Evolutionary conservation across 2,888 invertebrate genomes (phyloP), one percentile per base, ranked within the genome.

Genomic region (Congeria kusceri): DNA sequence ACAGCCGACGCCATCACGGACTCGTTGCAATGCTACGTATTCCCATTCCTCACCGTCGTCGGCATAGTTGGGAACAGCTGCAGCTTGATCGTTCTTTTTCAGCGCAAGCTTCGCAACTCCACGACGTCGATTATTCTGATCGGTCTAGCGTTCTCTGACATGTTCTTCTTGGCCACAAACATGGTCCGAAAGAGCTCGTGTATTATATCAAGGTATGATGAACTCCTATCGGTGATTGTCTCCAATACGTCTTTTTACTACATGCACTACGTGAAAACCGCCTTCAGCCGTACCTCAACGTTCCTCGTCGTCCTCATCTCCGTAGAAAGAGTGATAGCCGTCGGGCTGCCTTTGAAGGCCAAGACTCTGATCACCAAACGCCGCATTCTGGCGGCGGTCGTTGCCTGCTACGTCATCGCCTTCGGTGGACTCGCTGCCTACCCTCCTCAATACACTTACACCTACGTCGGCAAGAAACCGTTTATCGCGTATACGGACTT

Each of bases 311-410:
- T 84, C 18, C 32, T 84, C 9, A 84, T 86, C 15, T 81, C 80
- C 0, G 28, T 80, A 1, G 83, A 86, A 27, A 68, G 86, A 23
- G 53, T 86, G 11, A 75, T 86, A 11, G 86, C 86, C n/a, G 86
- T 86, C 4, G 71, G 77, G 1, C 74, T 84, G 63, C 86, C 86
- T 1, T 58, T 86, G 49, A 79, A 84, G 47, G 81, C 78, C 28
- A 77, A 75, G 27, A 15, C 61, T 2, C 47, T 77, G 32, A 75
- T 81, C 3, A 84, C 83, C 5, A 80, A 69, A 23, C n/a, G 20
- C 18, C 72, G 86, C n/a, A 84, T 86, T 81, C 25, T 76, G 4
- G 59, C 68, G 0, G 76, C 76, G 11, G 76, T 83, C 15, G 23
- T 80, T 11, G 27, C 64, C n/a, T 77, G 79, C 32, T 84, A 75